A percentile compares a stretch with the other conserved stretches of the same genome.
phyloP scores from a whole-genome alignment of 2,797 vertebrate genomes.

The Nasua narica region DNA sequence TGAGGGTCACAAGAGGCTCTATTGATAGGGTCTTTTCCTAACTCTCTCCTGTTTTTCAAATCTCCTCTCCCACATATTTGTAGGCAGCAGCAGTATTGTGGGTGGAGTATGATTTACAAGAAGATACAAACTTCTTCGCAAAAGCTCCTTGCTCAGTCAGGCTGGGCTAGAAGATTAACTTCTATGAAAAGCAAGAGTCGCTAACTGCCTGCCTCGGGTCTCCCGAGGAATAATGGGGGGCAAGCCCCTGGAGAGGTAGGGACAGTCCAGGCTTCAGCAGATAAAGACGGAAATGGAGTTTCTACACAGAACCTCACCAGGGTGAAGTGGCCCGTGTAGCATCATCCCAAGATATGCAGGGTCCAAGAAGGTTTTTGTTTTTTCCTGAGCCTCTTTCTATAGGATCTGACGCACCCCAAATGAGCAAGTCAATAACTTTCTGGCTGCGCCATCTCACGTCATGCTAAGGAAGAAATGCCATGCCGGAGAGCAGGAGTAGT shows the following conservation, averaged over 20 bases:
- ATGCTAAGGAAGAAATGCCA: background rate
- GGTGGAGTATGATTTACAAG: background rate
- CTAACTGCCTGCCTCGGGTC: background rate
- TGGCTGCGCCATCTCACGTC: background rate
- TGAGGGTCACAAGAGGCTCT: background rate
- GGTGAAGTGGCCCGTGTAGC: background rate
- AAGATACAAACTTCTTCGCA: background rate
- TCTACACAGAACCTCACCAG: background rate
- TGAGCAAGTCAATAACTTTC: background rate
- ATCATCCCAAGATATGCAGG: background rate
- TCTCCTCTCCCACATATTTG: background rate
- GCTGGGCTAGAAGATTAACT: background rate
- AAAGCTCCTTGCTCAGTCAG: background rate
- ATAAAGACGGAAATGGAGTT: background rate
- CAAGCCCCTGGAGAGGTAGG: too few relatives aligned
- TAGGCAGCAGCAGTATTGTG: background rate
- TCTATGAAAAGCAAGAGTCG: background rate
- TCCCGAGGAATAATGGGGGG: background rate
- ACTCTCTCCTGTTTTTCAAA: background rate
- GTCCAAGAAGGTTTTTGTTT: background rate
- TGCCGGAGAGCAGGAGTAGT: background rate
- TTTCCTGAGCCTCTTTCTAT: background rate
- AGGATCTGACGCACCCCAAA: background rate
- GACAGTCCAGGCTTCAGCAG: background rate
- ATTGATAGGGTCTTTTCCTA: background rate